Conservation (phyloP, 2,888 invertebrate species). For the Drosophila lacicola region DNA sequence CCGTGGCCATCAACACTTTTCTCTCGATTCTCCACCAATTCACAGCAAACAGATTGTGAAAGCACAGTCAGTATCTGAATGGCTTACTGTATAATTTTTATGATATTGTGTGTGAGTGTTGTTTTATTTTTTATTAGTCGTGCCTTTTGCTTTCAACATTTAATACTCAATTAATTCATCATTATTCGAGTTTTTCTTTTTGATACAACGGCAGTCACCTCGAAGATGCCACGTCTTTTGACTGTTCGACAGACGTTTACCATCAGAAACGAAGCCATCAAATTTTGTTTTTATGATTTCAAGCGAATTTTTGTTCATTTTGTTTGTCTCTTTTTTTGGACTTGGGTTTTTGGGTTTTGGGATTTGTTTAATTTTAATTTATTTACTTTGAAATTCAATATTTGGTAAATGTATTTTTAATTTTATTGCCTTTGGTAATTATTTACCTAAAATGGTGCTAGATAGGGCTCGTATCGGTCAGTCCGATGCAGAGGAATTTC, state of each 20-base stretch:
- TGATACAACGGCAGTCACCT: constrained; percentile 27
- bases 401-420: constrained; percentile 77
- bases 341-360: neutral
- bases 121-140: constrained; percentile 55
- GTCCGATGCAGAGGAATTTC: constrained; percentile 54
- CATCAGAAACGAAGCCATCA: constrained; percentile 60
- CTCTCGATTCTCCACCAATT: constrained; percentile 25
- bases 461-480: constrained; percentile 29
- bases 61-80: constrained; percentile 39
- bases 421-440: constrained; percentile 63
- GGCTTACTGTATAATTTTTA: constrained; percentile 81
- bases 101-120: constrained; percentile 69
- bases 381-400: constrained; percentile 83
- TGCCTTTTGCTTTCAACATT: constrained; percentile 61
- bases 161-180: constrained; percentile 82
- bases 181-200: constrained; percentile 72
- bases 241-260: constrained; percentile 19
- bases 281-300: constrained; percentile 78
- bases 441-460: constrained; percentile 52
- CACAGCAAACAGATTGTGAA: constrained; percentile 44
- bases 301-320: constrained; percentile 64
- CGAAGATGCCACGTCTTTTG: constrained; percentile 30
- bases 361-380: constrained; percentile 70
- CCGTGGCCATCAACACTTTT: constrained; percentile 35
- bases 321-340: constrained; percentile 21